Percentiles rank a stretch among this genome's conserved stretches.
Evolutionary conservation across 2,797 vertebrate genomes (phyloP).

Genomic region (Synaphobranchus kaupii): DNA sequence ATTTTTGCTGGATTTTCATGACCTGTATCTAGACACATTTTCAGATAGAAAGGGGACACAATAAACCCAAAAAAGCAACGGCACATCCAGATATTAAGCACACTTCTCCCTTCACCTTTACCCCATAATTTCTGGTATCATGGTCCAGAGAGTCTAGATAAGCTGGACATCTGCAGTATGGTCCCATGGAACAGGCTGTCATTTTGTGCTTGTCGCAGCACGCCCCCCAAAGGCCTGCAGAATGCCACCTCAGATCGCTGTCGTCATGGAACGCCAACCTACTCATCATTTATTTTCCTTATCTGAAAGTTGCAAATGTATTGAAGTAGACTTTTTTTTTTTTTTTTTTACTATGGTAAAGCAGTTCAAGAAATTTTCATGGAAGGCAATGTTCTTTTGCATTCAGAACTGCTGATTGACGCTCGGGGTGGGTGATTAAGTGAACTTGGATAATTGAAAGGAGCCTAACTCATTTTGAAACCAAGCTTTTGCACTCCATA

Average conservation of each 20-base stretch:
- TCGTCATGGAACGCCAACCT: too few relatives aligned
- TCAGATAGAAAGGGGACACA: too few relatives aligned
- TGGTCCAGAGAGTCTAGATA: neutral
- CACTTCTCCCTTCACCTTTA: neutral
- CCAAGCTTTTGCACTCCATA: neutral
- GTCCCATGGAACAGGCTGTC: neutral
- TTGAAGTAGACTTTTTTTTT: neutral
- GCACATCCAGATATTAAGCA: neutral
- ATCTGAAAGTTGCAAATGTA: neutral
- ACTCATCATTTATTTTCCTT: neutral
- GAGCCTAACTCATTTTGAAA: neutral
- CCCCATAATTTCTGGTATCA: neutral
- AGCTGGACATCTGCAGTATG: neutral
- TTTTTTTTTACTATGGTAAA: neutral
- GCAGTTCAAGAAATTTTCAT: neutral
- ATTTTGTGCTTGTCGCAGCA: neutral
- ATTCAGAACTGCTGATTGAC: neutral
- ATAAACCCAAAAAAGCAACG: neutral
- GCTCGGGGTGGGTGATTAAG: neutral
- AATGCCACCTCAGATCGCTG: too few relatives aligned
- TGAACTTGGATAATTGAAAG: neutral
- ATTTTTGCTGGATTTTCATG: neutral
- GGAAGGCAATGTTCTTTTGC: neutral
- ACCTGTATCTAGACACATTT: too few relatives aligned
- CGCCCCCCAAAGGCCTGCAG: too few relatives aligned